phyloP scores from a whole-genome alignment of 1,140 invertebrate species.

The Batillaria attramentaria region DNA sequence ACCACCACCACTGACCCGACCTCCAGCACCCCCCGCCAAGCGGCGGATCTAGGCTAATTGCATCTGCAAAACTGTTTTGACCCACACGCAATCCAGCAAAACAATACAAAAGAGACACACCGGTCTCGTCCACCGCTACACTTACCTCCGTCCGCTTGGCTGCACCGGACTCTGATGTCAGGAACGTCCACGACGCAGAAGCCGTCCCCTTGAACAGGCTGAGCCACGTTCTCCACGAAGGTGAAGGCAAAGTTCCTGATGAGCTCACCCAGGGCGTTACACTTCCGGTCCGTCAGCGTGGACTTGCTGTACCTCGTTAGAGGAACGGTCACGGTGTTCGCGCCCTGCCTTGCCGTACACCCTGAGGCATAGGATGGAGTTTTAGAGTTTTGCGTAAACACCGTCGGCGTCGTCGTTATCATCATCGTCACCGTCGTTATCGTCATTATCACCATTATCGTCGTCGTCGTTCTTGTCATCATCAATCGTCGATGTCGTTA shows the following conservation, averaged over 20 bases:
- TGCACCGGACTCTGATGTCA: neutral
- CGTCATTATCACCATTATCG: neutral
- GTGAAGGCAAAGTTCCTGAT: slow-evolving; percentile 16
- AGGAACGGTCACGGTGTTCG: neutral
- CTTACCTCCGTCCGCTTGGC: too few relatives aligned
- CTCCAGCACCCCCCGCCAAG: too few relatives aligned
- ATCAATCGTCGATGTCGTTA: neutral
- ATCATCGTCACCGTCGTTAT: neutral
- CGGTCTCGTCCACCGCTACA: too few relatives aligned
- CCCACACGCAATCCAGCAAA: too few relatives aligned
- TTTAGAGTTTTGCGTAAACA: too few relatives aligned
- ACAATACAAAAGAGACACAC: too few relatives aligned
- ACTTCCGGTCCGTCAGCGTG: slow-evolving; percentile 19
- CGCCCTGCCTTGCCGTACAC: neutral
- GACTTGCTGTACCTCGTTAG: slow-evolving; percentile 5
- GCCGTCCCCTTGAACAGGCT: neutral
- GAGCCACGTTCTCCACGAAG: slow-evolving; percentile 18
- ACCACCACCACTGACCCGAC: too few relatives aligned
- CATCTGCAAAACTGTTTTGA: too few relatives aligned
- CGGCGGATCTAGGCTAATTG: too few relatives aligned
- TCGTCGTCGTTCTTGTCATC: neutral
- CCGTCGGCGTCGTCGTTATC: neutral
- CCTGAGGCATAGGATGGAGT: too few relatives aligned
- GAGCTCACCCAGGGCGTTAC: slow-evolving; percentile 21
- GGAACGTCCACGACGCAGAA: slow-evolving; percentile 17